Evolutionary conservation across 2,797 vertebrate species (phyloP).

Genomic region (Leptodactylus fallax): DNA sequence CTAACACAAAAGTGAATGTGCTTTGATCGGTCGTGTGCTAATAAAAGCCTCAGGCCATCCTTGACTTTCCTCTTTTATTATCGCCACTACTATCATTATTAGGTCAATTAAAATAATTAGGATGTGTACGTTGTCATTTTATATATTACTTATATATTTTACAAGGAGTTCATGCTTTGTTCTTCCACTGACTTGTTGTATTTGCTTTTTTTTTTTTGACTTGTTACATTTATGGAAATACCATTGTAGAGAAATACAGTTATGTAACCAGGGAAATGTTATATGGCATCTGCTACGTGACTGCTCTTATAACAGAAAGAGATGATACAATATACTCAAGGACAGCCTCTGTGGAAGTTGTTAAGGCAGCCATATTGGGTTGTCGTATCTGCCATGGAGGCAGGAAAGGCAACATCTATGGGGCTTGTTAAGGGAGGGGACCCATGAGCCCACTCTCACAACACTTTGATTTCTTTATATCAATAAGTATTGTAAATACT

Average conservation of each 20-base stretch:
- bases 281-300: not conserved
- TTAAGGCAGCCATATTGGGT: too few relatives aligned
- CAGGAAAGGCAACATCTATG: too few relatives aligned
- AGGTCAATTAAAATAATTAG: not conserved
- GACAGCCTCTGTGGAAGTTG: too few relatives aligned
- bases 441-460: too few relatives aligned
- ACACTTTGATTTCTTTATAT: too few relatives aligned
- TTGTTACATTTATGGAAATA: not conserved
- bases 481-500: too few relatives aligned
- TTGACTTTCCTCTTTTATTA: constrained; percentile 3
- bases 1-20: not conserved
- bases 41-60: not conserved
- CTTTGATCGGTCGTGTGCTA: constrained; percentile 5
- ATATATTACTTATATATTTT: not conserved
- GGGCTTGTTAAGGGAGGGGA: too few relatives aligned
- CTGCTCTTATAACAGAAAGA: not conserved
- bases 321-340: not conserved
- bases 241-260: not conserved
- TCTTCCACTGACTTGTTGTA: too few relatives aligned
- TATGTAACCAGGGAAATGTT: not conserved
- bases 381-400: too few relatives aligned
- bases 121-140: not conserved
- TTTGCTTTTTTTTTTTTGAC: too few relatives aligned
- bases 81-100: not conserved
- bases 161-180: not conserved